Evolutionary conservation across 2,113 vertebrate species (phyloP).

Genomic region (Sterna hirundo): DNA sequence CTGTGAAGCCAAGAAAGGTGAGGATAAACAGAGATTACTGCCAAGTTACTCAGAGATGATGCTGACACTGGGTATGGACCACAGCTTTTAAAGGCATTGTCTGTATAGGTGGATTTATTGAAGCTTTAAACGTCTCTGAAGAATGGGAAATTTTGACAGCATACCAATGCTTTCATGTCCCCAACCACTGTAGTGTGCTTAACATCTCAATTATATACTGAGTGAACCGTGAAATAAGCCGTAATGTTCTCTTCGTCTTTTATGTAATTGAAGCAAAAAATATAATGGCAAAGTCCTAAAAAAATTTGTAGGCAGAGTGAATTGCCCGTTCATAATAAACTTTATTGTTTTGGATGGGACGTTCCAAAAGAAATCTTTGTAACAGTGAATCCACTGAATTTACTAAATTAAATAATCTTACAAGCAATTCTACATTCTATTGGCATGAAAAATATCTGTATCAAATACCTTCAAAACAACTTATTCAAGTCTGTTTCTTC

Average conservation of each 20-base stretch:
- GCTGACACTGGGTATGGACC: neutral
- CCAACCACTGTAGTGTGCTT: neutral
- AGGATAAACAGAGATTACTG: neutral
- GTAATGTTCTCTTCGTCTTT: constrained; percentile 20
- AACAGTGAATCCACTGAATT: neutral
- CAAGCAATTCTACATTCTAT: neutral
- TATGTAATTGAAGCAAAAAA: constrained; percentile 37
- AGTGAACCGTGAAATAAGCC: constrained; percentile 17
- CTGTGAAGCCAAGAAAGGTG: neutral
- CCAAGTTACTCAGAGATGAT: neutral
- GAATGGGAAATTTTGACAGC: neutral
- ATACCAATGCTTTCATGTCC: neutral
- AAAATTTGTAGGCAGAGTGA: neutral
- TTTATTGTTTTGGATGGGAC: neutral
- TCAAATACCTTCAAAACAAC: neutral
- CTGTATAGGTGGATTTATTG: neutral
- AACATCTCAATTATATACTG: neutral
- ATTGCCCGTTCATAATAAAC: neutral
- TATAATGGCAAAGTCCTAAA: neutral
- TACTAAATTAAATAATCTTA: neutral
- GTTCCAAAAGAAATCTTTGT: neutral
- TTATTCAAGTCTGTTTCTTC: neutral
- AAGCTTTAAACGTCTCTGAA: neutral
- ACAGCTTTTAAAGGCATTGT: neutral
- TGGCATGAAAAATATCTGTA: neutral